These are phyloP conservation scores for Anomalospiza imberbis DNA, from an alignment of 2,797 vertebrate species.

Conservation along the genomic window DNA sequence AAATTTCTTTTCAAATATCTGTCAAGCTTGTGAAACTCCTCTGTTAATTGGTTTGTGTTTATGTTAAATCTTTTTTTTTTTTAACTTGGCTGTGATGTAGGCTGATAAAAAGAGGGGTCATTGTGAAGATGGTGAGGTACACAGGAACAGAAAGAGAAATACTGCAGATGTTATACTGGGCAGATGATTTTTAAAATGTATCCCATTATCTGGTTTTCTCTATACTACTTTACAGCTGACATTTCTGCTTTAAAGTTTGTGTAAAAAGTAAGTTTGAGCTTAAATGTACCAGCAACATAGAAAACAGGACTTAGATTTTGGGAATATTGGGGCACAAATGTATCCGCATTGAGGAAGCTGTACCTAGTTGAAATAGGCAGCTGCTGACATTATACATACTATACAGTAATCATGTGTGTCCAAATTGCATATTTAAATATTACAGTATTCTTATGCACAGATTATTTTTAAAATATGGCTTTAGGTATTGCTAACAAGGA, in stretches of 20 bases:
- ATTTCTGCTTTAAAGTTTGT: conserved; percentile 32
- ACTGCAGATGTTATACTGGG: not conserved
- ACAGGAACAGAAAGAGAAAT: conserved; percentile 28
- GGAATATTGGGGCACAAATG: not conserved
- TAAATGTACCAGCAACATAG: not conserved
- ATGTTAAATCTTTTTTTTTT: not conserved
- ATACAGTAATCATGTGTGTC: not conserved
- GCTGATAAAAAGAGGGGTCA: conserved; percentile 11
- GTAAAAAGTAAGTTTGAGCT: not conserved
- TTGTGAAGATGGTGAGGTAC: conserved; percentile 2
- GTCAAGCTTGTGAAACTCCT: not conserved
- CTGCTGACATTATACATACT: not conserved
- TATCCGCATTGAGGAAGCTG: not conserved
- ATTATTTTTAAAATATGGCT: not conserved
- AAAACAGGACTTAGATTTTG: not conserved
- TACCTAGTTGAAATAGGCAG: not conserved
- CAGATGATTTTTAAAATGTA: not conserved
- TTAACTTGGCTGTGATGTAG: not conserved
- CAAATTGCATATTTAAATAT: not conserved
- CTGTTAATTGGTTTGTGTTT: conserved; percentile 19
- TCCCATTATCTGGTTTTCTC: not conserved
- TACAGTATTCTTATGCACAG: not conserved
- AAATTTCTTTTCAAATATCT: conserved; percentile 25
- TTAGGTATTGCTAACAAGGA: not conserved
- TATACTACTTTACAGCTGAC: not conserved